Evolutionary conservation across 1,140 invertebrate species (phyloP), one percentile per base, ranked within the genome.

Genomic region (Brachionus paranguensis): DNA sequence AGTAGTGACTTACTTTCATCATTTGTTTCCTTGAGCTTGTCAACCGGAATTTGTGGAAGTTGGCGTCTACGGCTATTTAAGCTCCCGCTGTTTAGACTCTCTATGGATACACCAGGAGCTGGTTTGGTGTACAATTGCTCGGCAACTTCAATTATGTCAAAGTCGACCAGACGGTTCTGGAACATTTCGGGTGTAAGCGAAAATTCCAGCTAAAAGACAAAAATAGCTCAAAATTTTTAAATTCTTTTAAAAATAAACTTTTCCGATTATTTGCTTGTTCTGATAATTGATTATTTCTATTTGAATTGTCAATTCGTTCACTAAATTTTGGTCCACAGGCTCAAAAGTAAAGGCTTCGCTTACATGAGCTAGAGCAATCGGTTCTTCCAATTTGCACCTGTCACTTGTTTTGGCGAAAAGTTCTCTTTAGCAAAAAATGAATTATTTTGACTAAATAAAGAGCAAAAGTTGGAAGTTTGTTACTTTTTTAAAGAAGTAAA

Each of bases 271-370:
- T 50, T 76, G 72, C 0, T 76, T 47, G 11, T 14, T 76, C 50
- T 24, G 20, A 50, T 47, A 76, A 6, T 50, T 76, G 11, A 76
- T 50, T 14, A 47, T 50, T 29, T 76, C 72, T 24, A 76, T 76
- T 10, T 50, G 41, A 53, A 76, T 47, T 0, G 20, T 76, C 33
- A 76, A 27, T 47, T 76, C 45, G 17, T 47, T 27, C 4, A 76
- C 20, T 6, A 27, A 4, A 14, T 14, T 76, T 12, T 33, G 24
- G 12, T 50, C 45, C 3, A 76, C 27, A 14, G 72, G 20, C 43
- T 76, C 72, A 50, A 50, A 76, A 50, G 43, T 76, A 47, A 76
- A 76, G 5, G 72, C 72, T 53, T 76, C 43, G 72, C 47, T 76
- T n/a, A 50, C 17, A 24, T 76, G 12, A 20, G 33, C 43, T 2